phyloP scores from a whole-genome alignment of 1,140 invertebrate species.

The Ostrea edulis region DNA sequence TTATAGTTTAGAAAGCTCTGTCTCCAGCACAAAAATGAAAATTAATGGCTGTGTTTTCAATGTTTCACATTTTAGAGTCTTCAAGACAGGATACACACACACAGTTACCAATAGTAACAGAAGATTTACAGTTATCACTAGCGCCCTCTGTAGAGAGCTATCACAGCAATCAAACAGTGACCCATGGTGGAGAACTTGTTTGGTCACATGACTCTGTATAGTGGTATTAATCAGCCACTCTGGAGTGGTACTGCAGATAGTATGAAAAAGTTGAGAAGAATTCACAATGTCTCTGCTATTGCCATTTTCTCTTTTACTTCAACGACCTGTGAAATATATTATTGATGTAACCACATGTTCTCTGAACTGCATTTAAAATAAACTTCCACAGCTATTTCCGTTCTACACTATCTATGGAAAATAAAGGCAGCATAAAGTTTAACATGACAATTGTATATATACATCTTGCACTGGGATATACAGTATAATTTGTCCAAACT shows the following conservation, averaged over 20 bases:
- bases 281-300: not conserved
- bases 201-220: not conserved
- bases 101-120: not conserved
- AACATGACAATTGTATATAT: too few relatives aligned
- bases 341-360: not conserved
- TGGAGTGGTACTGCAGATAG: not conserved
- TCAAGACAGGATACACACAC: not conserved
- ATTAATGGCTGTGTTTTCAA: not conserved
- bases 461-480: too few relatives aligned
- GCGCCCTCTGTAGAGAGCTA: not conserved
- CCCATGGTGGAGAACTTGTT: not conserved
- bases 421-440: too few relatives aligned
- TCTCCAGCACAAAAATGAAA: not conserved
- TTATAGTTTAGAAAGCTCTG: not conserved
- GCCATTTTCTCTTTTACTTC: conserved; percentile 4
- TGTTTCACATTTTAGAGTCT: conserved; percentile 15
- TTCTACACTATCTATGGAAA: too few relatives aligned
- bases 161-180: not conserved
- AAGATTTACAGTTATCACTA: not conserved
- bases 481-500: too few relatives aligned
- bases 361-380: too few relatives aligned
- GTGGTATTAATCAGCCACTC: not conserved
- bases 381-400: too few relatives aligned
- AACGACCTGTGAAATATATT: not conserved
- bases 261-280: not conserved